These are phyloP conservation scores for Bradypodion pumilum DNA, from an alignment of 2,797 vertebrate genomes.

Conservation along the genomic window DNA sequence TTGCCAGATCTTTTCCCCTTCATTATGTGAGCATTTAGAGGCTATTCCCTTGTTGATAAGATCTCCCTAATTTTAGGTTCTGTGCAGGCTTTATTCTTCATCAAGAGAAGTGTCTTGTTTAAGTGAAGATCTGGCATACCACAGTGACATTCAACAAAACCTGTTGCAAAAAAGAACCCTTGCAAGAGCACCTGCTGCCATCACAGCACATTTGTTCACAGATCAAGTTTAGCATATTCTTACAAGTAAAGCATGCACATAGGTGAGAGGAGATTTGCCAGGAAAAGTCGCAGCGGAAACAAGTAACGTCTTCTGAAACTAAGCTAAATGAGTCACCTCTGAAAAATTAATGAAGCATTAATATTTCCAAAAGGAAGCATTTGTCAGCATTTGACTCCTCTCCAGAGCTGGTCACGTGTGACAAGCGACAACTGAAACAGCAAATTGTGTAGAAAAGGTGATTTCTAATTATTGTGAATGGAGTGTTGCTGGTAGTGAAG, in stretches of 20 bases:
- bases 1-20: neutral
- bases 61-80: neutral
- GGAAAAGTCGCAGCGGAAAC: no score
- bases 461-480: neutral
- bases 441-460: neutral
- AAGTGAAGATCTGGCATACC: neutral
- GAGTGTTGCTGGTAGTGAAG: neutral
- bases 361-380: neutral
- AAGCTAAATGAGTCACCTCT: neutral
- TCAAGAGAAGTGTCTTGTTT: slow-evolving; percentile 44
- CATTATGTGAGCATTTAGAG: slow-evolving; percentile 17
- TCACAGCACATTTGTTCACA: slow-evolving; percentile 20
- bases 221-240: neutral
- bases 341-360: neutral
- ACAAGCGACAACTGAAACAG: neutral
- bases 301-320: neutral
- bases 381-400: neutral
- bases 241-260: neutral
- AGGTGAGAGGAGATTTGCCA: neutral
- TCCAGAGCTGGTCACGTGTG: neutral
- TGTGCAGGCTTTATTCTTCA: slow-evolving; percentile 43
- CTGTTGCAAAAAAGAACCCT: neutral
- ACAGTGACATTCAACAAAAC: slow-evolving; percentile 36
- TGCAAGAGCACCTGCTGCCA: neutral
- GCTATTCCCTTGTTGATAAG: neutral